Evolutionary conservation across 2,797 vertebrate genomes (phyloP).

Genomic region (Scleropages formosus): DNA sequence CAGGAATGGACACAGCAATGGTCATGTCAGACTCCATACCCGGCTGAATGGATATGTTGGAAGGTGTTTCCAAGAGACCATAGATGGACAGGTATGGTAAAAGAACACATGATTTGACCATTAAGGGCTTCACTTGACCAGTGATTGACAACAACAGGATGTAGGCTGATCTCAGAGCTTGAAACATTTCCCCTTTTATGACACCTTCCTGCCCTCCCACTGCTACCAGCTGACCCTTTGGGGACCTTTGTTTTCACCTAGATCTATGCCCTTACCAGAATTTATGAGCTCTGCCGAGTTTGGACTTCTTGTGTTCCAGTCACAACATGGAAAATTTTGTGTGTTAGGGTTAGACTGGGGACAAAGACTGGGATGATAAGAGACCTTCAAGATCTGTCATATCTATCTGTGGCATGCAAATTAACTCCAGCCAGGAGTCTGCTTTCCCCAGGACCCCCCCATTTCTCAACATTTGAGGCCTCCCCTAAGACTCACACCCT

Average conservation of each 20-base stretch:
- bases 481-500: not conserved
- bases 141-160: constrained; percentile 24
- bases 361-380: constrained; percentile 35
- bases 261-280: constrained; percentile 43
- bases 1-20: constrained; percentile 59
- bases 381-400: constrained; percentile 24
- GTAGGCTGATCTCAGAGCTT: constrained; percentile 16
- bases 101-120: not conserved
- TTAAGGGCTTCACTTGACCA: constrained; percentile 21
- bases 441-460: not conserved
- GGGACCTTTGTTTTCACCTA: constrained; percentile 38
- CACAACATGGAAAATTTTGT: constrained; percentile 34
- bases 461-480: constrained; percentile 22
- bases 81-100: constrained; percentile 81
- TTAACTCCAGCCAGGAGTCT: constrained; percentile 1
- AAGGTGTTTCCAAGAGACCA: constrained; percentile 82
- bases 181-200: constrained; percentile 25
- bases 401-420: not conserved
- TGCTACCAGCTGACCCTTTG: constrained; percentile 36
- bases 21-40: constrained; percentile 46
- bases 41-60: constrained; percentile 68
- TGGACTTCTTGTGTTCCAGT: constrained; percentile 45
- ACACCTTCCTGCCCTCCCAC: constrained; percentile 28
- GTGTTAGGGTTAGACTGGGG: constrained; percentile 38
- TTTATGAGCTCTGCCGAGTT: constrained; percentile 43